Conservation (phyloP, 1,140 invertebrate species). For the Drosophila kohkoa region DNA sequence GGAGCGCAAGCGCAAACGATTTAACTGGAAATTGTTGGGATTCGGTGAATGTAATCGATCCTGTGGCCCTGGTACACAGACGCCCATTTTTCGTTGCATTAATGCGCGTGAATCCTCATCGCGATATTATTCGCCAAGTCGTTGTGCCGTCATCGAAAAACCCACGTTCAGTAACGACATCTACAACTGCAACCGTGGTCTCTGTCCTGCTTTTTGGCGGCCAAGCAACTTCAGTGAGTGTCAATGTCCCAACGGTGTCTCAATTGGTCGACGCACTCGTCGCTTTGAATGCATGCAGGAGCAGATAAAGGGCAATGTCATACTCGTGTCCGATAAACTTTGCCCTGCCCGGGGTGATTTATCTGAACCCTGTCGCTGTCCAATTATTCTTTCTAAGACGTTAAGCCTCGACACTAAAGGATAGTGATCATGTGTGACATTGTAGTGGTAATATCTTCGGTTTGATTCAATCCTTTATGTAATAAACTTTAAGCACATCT, state of each 20-base stretch:
- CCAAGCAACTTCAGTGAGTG: conserved; percentile 76
- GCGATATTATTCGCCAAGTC: conserved; percentile 87
- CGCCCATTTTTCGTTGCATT: conserved; percentile 87
- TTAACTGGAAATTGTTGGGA: conserved; percentile 91
- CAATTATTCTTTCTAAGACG: conserved; percentile 1
- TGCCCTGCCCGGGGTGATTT: conserved; percentile 78
- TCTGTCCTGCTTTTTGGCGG: conserved; percentile 87
- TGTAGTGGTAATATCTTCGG: neutral
- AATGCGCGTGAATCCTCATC: conserved; percentile 86
- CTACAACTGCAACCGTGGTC: conserved; percentile 88
- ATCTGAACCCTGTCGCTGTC: conserved; percentile 63
- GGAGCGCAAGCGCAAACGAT: conserved; percentile 87
- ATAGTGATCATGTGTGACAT: too few relatives aligned
- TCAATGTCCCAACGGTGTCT: conserved; percentile 86
- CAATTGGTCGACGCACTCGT: conserved; percentile 87
- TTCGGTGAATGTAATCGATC: conserved; percentile 91
- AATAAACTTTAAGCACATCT: neutral
- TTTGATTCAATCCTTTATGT: conserved; percentile 10
- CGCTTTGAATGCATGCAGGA: conserved; percentile 87
- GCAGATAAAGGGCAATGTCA: conserved; percentile 84
- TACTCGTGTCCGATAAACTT: conserved; percentile 84
- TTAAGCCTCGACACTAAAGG: neutral
- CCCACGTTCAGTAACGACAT: conserved; percentile 86
- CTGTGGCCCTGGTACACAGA: conserved; percentile 92
- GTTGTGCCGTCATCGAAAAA: conserved; percentile 87